Base-by-base conservation (phyloP, 2,113 vertebrate species). In the Ascaphus truei region DNA sequence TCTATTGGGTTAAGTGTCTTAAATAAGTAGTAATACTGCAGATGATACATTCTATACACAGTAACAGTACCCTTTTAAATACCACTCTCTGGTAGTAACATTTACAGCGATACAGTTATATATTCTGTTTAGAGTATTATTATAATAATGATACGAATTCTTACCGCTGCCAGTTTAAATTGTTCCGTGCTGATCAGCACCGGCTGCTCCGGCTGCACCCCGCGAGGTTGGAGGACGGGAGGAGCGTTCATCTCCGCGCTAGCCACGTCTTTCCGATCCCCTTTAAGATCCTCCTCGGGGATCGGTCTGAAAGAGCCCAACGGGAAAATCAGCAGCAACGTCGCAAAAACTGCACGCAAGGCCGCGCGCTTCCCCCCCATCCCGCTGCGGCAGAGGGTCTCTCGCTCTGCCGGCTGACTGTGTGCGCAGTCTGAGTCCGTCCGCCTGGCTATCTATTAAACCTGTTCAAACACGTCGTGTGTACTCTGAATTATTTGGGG, bases 361-460 rank as follows among this genome's bases (percentile, higher is more conserved):
- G 26, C 7, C 7, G 25, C 9, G 23, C 7, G 18, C 16, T 26
- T 57, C 3, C 2, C 15, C 9, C 27, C 64, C 37, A 57, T 27
- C 1, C 12, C 43, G 4, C 18, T 30, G 39, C 18, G 9, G n/a
- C 27, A 16, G 3, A 3, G 20, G 4, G 1, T n/a, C 50, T 43
- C 18, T 20, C 23, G 26, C 4, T 37, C 23, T 25, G 9, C 16
- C 13, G 18, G 7, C 23, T 45, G 27, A 7, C 23, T 37, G 47
- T 34, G 20, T 37, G 30, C 20, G 47, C 10, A 41, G 7, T n/a
- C 7, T 41, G 7, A 22, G 11, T 4, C n/a, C 52, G 7, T 27
- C 52, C 18, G 22, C 37, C 52, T 67, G 23, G 64, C 64, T 67
- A 43, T 57, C 52, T 29, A 67, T 67, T 67, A 67, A 67, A 57